Evolutionary conservation across 2,113 vertebrate genomes (phyloP), one percentile per base, ranked within the genome.

Genomic region (Chascanopsetta lugubris): DNA sequence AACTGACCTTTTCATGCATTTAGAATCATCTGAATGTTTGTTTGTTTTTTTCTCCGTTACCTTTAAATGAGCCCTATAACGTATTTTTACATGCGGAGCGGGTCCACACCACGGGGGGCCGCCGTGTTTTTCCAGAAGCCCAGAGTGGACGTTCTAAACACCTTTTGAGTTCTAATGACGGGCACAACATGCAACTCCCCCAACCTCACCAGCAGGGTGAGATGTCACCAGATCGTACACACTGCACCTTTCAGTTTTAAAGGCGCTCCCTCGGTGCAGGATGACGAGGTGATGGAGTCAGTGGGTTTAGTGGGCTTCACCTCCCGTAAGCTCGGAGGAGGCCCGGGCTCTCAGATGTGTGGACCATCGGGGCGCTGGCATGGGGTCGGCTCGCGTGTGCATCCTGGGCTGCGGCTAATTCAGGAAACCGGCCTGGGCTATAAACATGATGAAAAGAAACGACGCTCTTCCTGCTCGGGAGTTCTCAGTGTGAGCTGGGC

Each of bases 371-470:
- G 49, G 46, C n/a, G n/a, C 77, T 25, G 58, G 69, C 67, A 77
- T 69, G 69, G 40, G 68, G 71, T 80, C 79, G 79, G 25, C 69
- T 10, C 12, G 15, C 32, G 45, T 61, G 61, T 77, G 71, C 83
- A 82, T 84, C 77, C 54, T 40, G 48, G 64, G 56, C 69, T 51
- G 61, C 0, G 49, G 64, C 80, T 77, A 84, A 81, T 80, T 79
- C 86, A 90, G 89, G 86, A 90, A 89, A 82, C 72, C 43, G 69
- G 66, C 61, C 74, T 36, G 56, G 57, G 69, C 86, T 83, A 69
- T 90, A 87, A 90, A 90, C 85, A 88, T 87, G 89, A 91, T 91
- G 86, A 91, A 90, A 90, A 87, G 88, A 84, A 82, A 89, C n/a
- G 70, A 80, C 72, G 7, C 60, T 72, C 82, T 85, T 87, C 75